phyloP scores from a whole-genome alignment of 2,113 vertebrate species.

The Podilymbus podiceps region DNA sequence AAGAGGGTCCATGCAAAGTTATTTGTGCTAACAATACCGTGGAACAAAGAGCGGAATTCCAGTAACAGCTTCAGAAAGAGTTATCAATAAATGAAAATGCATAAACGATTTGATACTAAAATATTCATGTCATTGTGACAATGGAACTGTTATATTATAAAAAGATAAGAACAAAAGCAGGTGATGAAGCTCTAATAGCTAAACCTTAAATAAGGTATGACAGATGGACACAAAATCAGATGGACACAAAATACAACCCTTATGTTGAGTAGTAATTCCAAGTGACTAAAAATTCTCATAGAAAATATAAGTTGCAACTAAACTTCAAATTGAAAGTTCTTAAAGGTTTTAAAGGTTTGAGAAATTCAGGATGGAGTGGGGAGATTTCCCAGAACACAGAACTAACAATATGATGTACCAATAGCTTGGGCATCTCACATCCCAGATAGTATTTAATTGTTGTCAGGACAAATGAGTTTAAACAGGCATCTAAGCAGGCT shows the following conservation, averaged over 20 bases:
- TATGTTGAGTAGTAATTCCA: not conserved
- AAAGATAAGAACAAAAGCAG: constrained; percentile 68
- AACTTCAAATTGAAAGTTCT: not conserved
- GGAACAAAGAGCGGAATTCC: constrained; percentile 43
- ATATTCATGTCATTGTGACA: constrained; percentile 61
- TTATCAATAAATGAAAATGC: constrained; percentile 57
- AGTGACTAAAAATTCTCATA: not conserved
- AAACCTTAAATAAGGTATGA: not conserved
- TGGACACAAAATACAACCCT: not conserved
- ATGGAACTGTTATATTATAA: constrained; percentile 55
- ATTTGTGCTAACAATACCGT: not conserved
- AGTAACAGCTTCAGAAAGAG: constrained; percentile 46
- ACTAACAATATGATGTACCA: not conserved
- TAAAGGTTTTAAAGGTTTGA: not conserved
- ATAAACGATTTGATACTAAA: constrained; percentile 59
- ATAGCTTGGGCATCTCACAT: not conserved
- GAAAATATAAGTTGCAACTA: not conserved
- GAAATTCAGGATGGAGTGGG: not conserved
- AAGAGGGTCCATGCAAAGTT: not conserved
- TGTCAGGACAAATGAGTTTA: not conserved
- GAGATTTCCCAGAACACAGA: not conserved
- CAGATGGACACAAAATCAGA: not conserved
- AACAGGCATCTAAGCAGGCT: not conserved
- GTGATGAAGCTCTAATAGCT: constrained; percentile 10
- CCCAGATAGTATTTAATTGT: not conserved